Base-by-base conservation (phyloP, 1,140 invertebrate species). In the Thalassaphorura encarpata region DNA sequence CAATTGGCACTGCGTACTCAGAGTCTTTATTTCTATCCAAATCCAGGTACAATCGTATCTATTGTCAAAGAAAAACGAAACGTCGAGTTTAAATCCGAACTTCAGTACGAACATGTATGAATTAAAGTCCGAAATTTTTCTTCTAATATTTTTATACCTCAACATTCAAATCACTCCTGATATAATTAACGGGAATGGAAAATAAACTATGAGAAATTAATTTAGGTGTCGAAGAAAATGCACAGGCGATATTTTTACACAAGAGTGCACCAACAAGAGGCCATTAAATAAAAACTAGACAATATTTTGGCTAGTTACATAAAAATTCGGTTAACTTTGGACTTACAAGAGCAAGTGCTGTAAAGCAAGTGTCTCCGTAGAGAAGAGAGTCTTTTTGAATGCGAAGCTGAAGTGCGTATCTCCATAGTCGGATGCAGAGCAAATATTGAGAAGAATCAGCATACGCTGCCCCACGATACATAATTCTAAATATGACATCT, bases 341-440 rank as follows among this genome's bases (percentile, higher is more conserved):
- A 64, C 55, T 58, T 52, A 85, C 82, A 27, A 87, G 67, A 51
- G 85, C 83, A 76, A 89, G 85, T 58, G 84, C 82, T 51, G 85
- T 84, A 67, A 85, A 84, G 68, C 86, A 86, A 16, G 86, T 85
- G 73, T 91, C 86, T 60, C 69, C 75, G 65, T 75, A 81, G 42
- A 80, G 72, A 59, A 87, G 79, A 19, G 81, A 82, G 74, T 85
- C 85, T 71, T 83, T 88, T 63, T 80, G 77, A 5, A 89, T 81
- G 60, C 85, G 76, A 49, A 87, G 79, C 69, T 88, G 79, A 18
- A 92, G 73, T 27, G 84, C 83, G 70, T 86, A 80, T 55, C 77
- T 74, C 88, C 88, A 92, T 18, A 92, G 72, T 71, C 89, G 83
- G 55, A 91, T 85, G 69, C 88, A 91, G 49, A 83, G 75, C 67